Evolutionary conservation across 2,797 vertebrate species (phyloP), one percentile per base, ranked within the genome.

Genomic region (Neosilurus hyrtlii): DNA sequence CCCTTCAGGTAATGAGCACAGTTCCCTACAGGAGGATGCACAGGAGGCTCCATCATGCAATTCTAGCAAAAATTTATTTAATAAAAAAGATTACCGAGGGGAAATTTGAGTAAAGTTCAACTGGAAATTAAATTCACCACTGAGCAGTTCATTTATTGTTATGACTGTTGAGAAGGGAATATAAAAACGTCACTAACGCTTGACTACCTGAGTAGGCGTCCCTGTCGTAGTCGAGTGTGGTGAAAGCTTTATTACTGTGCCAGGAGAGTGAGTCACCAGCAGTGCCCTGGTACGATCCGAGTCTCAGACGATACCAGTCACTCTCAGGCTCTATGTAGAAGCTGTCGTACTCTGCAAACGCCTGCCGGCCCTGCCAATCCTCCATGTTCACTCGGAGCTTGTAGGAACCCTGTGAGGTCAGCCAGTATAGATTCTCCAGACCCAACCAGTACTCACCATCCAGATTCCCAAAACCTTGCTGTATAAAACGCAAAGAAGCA

Each of bases 361-460:
- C 95, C 80, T 94, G 91, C 0, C 95, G 93, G 0, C 96, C 96
- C 57, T 95, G 95, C 97, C 97, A 98, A 89, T 98, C 97, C 85
- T 98, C 96, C 91, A 98, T 89, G 10, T 91, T 88, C 74, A 97
- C 93, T 5, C 94, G 92, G 1, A 98, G 90, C 88, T 95, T 95
- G 35, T 96, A 96, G 35, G 91, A 91, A 79, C 88, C 90, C 88
- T 96, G 96, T 82, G 92, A 93, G 8, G 95, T 95, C 84, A 97
- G 88, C 94, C 95, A 96, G 89, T 96, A 92, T 56, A 96, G 92
- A 26, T 95, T 92, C 83, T 98, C 97, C 86, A 97, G 91, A 9
- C 97, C 97, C 15, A 98, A 93, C 97, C 97, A 98, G 76, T 97
- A 96, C 87, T 98, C 97, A 3, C 96, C 95, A 15, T 96, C 96